Evolutionary conservation across 2,797 vertebrate genomes (phyloP).

Genomic region (Pseudomugil gertrudae): DNA sequence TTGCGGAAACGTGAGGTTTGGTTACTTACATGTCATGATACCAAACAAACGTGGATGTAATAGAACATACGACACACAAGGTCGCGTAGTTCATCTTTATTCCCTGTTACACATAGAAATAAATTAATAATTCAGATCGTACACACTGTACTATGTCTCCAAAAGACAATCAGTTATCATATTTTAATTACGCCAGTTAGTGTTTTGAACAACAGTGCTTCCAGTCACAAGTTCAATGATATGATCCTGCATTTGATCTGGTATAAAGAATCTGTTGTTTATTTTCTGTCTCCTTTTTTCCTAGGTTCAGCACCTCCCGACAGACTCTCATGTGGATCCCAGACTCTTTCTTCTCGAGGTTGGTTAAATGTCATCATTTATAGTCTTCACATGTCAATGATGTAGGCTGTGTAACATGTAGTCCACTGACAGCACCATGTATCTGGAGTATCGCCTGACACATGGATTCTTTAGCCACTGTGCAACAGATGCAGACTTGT

Average conservation of each 20-base stretch:
- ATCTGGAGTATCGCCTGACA: too few relatives aligned
- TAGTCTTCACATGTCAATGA: background rate
- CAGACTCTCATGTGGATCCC: constrained; percentile 99
- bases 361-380: constrained; percentile 50
- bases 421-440: background rate
- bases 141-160: constrained; percentile 7
- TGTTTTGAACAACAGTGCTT: background rate
- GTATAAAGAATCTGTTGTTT: constrained; percentile 30
- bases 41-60: constrained; percentile 20
- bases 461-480: background rate
- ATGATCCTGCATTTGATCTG: background rate
- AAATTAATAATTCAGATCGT: background rate
- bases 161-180: background rate
- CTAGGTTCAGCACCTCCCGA: constrained; percentile 96
- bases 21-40: constrained; percentile 9
- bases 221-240: constrained; percentile 1
- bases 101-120: background rate
- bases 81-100: constrained; percentile 21
- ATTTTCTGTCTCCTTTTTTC: constrained; percentile 6
- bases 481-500: background rate
- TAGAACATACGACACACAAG: constrained; percentile 2
- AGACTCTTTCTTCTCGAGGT: constrained; percentile 99
- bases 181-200: background rate
- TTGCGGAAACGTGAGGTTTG: constrained; percentile 13
- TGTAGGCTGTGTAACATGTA: background rate